phyloP scores from a whole-genome alignment of 2,797 vertebrate genomes.

The Acanthurus lineatus region DNA sequence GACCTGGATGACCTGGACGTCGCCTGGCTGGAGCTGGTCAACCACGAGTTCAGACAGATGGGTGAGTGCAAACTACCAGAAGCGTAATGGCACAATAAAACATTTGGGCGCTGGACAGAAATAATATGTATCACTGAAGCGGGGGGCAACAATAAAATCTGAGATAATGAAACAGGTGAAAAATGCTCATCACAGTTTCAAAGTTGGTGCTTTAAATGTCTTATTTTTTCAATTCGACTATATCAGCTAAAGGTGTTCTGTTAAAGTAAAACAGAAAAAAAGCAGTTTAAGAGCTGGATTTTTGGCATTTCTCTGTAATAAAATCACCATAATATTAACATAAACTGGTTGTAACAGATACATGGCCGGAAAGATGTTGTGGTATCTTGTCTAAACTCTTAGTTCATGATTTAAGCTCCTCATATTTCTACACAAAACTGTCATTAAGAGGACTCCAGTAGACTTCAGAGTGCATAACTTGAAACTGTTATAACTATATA shows the following conservation, averaged over 20 bases:
- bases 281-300: neutral
- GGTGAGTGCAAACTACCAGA: constrained; percentile 81
- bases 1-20: constrained; percentile 97
- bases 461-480: neutral
- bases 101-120: neutral
- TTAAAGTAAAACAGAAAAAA: neutral
- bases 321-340: too few relatives aligned
- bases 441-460: too few relatives aligned
- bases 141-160: neutral
- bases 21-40: constrained; percentile 94
- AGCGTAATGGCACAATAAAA: neutral
- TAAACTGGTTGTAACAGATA: too few relatives aligned
- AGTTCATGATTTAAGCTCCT: too few relatives aligned
- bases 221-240: neutral
- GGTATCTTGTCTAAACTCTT: too few relatives aligned
- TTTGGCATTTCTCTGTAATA: too few relatives aligned
- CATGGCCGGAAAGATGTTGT: too few relatives aligned
- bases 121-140: neutral
- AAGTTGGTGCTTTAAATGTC: neutral
- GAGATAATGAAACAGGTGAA: neutral
- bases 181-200: neutral
- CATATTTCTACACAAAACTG: too few relatives aligned
- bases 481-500: too few relatives aligned
- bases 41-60: constrained; percentile 94
- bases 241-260: neutral